Evolutionary conservation across 2,888 invertebrate genomes (phyloP).

Genomic region (Malachius bipustulatus): DNA sequence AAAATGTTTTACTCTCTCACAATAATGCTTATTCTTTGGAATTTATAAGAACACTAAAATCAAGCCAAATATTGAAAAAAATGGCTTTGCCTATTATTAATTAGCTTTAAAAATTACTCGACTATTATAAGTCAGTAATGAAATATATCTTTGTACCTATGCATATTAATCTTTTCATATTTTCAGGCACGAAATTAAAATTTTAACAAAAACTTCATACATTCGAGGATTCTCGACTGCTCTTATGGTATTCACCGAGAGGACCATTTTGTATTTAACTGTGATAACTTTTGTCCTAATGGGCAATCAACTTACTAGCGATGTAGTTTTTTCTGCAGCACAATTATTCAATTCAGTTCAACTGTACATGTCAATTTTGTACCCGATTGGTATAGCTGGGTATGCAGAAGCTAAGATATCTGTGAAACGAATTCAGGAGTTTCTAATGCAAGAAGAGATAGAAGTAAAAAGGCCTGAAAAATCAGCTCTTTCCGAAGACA

Average conservation of each 20-base stretch:
- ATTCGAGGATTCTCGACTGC: slow-evolving; percentile 54
- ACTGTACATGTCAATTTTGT: slow-evolving; percentile 26
- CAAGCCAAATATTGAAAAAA: no score
- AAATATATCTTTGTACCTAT: no score
- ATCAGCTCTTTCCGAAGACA: slow-evolving; percentile 16
- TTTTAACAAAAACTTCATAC: slow-evolving; percentile 52
- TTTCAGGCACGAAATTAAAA: slow-evolving; percentile 55
- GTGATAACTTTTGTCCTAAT: slow-evolving; percentile 63
- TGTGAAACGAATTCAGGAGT: slow-evolving; percentile 26
- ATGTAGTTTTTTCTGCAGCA: slow-evolving; percentile 63
- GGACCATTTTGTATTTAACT: slow-evolving; percentile 72
- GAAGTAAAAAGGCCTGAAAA: slow-evolving; percentile 22
- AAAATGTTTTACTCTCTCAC: no score
- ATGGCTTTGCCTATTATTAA: no score
- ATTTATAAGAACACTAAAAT: no score
- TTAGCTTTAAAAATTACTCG: no score
- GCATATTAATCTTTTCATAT: no score
- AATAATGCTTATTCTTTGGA: no score
- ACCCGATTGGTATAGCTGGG: slow-evolving; percentile 23
- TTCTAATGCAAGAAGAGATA: slow-evolving; percentile 23
- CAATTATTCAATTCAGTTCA: slow-evolving; percentile 65
- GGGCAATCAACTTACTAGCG: slow-evolving; percentile 44
- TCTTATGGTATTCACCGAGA: slow-evolving; percentile 66
- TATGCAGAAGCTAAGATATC: slow-evolving; percentile 28
- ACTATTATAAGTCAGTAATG: no score